Evolutionary conservation across 1,140 invertebrate species (phyloP), one percentile per base, ranked within the genome.

Genomic region (Euwallacea similis): DNA sequence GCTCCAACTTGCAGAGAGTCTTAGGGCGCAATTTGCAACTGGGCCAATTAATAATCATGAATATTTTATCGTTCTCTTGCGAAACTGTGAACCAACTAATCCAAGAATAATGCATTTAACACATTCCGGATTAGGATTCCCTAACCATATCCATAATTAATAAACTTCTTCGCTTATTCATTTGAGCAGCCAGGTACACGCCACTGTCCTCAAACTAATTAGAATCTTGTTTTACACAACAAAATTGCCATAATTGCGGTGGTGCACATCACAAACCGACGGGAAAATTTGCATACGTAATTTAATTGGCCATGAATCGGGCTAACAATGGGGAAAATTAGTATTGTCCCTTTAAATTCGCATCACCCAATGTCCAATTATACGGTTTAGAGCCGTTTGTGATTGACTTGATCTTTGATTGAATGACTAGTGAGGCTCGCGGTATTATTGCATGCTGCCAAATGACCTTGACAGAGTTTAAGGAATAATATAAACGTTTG

Each of bases 41-140:
- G 15, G 46, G 42, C 46, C 62, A 65, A 65, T 65, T 65, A 65
- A 65, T 65, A 65, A 53, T 65, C 62, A 54, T 65, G 62, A 65
- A 65, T 65, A 65, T 65, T 65, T 65, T 54, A 65, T 21, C 13
- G 2, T 13, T 50, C 9, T 11, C 13, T 10, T 50, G 13, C 9
- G 46, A 50, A 50, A 50, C 13, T 50, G 46, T 50, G 46, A 11
- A 13, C 46, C 46, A 13, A 33, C 21, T 33, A 33, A 33, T 33
- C 21, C 21, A 4, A 33, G 21, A 33, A 33, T 33, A 33, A 33
- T 33, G 21, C 21, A 33, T 33, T 33, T 33, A 33, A 33, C 21
- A 33, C 21, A 33, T 33, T 33, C 21, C 21, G 21, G 21, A 33
- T 33, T 33, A 33, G 21, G 21, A 33, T 33, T 33, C 21, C 21